A percentile compares a stretch with the other conserved stretches of the same genome.
phyloP scores from a whole-genome alignment of 1,140 invertebrate species.

The Bemisia tabaci region DNA sequence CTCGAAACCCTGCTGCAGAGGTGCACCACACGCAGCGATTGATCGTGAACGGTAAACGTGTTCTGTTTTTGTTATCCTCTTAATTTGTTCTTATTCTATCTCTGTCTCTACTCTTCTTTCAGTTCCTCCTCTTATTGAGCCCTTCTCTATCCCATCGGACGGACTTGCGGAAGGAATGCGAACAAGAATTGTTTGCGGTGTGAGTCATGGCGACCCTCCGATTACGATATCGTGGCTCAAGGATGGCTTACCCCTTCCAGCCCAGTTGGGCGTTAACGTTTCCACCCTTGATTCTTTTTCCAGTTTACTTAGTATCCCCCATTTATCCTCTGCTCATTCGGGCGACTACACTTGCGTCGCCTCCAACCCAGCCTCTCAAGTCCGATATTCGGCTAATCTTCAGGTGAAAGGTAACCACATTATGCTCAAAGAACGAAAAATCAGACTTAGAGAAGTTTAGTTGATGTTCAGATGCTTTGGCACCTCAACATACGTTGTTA shows the following conservation, averaged over 20 bases:
- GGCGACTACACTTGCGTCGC: constrained; percentile 72
- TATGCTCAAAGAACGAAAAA: not conserved
- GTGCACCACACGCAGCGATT: constrained; percentile 57
- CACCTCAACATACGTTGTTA: constrained; percentile 24
- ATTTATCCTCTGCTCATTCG: constrained; percentile 53
- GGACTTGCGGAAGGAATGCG: constrained; percentile 70
- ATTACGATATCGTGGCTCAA: constrained; percentile 63
- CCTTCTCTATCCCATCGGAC: constrained; percentile 60
- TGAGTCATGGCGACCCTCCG: constrained; percentile 63
- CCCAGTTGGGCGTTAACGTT: not conserved
- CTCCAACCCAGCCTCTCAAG: constrained; percentile 59
- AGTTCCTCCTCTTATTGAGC: constrained; percentile 73
- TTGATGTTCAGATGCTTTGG: constrained; percentile 33
- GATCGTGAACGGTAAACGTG: constrained; percentile 59
- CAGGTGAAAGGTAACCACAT: constrained; percentile 66
- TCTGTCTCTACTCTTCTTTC: constrained; percentile 40
- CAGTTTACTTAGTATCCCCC: constrained; percentile 61
- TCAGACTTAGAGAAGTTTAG: constrained; percentile 24
- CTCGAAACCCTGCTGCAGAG: constrained; percentile 54
- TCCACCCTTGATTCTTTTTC: constrained; percentile 52
- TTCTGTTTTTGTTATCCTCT: constrained; percentile 5
- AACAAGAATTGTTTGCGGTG: constrained; percentile 69
- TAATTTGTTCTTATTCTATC: constrained; percentile 20
- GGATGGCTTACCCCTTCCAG: constrained; percentile 46
- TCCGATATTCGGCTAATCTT: constrained; percentile 63